These are phyloP conservation scores for Panthera uncia DNA, from an alignment of 2,113 vertebrate species.

Conservation along the genomic window DNA sequence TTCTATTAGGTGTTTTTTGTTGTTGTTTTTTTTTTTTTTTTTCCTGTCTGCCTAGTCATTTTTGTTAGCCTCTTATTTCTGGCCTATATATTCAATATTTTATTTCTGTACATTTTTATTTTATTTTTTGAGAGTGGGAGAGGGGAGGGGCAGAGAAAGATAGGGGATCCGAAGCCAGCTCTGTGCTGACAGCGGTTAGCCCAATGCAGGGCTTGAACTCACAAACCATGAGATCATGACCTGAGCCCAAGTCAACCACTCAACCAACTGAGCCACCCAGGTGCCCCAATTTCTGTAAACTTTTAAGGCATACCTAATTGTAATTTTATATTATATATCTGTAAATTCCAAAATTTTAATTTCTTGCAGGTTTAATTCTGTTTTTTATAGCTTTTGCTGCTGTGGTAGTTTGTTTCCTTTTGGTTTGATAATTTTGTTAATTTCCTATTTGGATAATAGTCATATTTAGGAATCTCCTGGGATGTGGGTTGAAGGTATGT, in stretches of 20 bases:
- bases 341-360: constrained; percentile 2
- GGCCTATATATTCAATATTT: background rate
- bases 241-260: too few species aligned
- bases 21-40: background rate
- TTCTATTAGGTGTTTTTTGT: background rate
- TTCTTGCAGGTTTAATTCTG: background rate
- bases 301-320: background rate
- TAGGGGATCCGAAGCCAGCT: too few species aligned
- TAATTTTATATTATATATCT: constrained; percentile 10
- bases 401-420: constrained; percentile 17
- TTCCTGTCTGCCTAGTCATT: background rate
- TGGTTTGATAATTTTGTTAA: constrained; percentile 20
- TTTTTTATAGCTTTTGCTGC: background rate
- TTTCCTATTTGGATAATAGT: background rate
- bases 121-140: too few species aligned
- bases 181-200: too few species aligned
- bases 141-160: too few species aligned
- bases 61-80: constrained; percentile 34
- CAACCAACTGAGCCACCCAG: too few species aligned
- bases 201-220: too few species aligned
- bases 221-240: too few species aligned
- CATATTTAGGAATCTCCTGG: background rate
- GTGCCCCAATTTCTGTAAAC: background rate
- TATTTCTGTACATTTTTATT: background rate
- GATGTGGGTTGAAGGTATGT: background rate